Conservation (phyloP, 2,888 invertebrate genomes). For the Teleiodes luculella region DNA sequence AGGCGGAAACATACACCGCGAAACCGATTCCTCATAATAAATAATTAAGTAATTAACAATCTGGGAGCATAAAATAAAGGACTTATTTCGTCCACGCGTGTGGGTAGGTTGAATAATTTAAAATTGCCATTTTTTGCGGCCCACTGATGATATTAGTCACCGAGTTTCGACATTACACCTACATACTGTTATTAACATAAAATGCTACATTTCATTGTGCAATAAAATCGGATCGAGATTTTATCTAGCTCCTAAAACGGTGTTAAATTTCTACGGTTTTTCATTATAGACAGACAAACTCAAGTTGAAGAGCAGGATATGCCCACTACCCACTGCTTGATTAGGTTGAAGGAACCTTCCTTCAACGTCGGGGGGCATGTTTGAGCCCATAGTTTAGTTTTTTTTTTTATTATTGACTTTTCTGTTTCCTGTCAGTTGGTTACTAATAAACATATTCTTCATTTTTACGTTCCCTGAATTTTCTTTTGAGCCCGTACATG, state of each 20-base stretch:
- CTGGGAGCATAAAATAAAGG: constrained; percentile 61
- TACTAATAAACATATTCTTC: too few relatives aligned
- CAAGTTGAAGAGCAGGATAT: too few relatives aligned
- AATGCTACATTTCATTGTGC: constrained; percentile 73
- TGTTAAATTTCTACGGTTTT: constrained; percentile 37
- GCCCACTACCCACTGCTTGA: too few relatives aligned
- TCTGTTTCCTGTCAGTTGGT: too few relatives aligned
- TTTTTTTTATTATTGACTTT: too few relatives aligned
- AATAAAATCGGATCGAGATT: constrained; percentile 71
- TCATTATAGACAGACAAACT: too few relatives aligned
- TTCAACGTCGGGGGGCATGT: too few relatives aligned
- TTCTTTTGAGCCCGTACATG: too few relatives aligned
- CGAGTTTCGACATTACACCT: constrained; percentile 73
- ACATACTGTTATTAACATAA: constrained; percentile 72
- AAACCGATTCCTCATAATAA: constrained; percentile 36
- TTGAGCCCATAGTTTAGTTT: too few relatives aligned
- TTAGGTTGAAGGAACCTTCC: too few relatives aligned
- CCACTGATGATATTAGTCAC: constrained; percentile 74
- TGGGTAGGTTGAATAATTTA: constrained; percentile 75
- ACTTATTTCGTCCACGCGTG: constrained; percentile 55
- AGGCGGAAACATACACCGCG: constrained; percentile 45
- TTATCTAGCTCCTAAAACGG: constrained; percentile 64
- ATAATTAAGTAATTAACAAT: constrained; percentile 72
- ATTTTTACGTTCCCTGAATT: too few relatives aligned
- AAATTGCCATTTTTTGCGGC: constrained; percentile 74